Base-by-base conservation (phyloP, 2,113 vertebrate genomes). In the Pogonocichla stellata region DNA sequence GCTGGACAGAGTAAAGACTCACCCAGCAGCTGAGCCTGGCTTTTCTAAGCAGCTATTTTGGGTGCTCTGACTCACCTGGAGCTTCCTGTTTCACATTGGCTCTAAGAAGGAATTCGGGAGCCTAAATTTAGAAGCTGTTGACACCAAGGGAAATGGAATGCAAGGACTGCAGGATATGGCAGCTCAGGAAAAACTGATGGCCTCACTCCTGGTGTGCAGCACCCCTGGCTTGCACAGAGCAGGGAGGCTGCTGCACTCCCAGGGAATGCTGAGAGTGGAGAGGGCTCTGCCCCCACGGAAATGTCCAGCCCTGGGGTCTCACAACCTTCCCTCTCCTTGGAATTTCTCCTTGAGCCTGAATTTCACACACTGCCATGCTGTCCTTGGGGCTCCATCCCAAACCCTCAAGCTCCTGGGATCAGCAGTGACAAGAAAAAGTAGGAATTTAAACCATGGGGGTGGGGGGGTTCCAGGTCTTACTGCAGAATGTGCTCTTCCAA, bases 41-140 rank as follows among this genome's bases (percentile, higher is more conserved):
- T 80, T 80, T 74, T 51, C 23, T 20, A 51, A 60, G n/a, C 67
- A 78, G 91, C 43, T 93, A 91, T 95, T 95, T 74, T 47, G 60
- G 75, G 72, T 56, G 56, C 51, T 90, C 33, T 95, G 95, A 93
- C 85, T 96, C 91, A 78, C 26, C 72, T 57, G 65, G 12, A 73
- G 28, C 40, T 40, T 96, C 90, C 86, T 94, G 83, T 72, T 78
- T 94, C 91, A 88, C 31, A 1, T 1, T 20, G 31, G 24, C 80
- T 90, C 38, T 24, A 4, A 56, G n/a, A 86, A 24, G 18, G 58
- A 86, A 88, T 90, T 10, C 43, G 4, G 12, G 31, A 86, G 13
- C 34, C 86, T 94, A 96, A 93, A 93, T 94, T 91, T 94, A 95
- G 95, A 38, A 20, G 48, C 29, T 78, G 88, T 25, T 75, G 60